Conservation (phyloP, 1,140 invertebrate species). For the Macrostomum lignano region DNA sequence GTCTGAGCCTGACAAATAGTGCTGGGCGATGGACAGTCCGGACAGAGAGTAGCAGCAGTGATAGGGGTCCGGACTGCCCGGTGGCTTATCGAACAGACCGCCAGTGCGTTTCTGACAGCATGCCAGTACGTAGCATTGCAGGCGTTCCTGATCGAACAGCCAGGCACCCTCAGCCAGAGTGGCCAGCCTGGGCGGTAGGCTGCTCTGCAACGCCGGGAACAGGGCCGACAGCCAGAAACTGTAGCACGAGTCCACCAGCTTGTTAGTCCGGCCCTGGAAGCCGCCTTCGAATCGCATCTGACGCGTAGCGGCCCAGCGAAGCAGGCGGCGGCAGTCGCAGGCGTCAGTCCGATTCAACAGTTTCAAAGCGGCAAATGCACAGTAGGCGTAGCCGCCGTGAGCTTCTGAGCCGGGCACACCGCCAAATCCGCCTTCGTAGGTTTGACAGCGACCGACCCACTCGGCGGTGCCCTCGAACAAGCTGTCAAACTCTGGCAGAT, state of each 20-base stretch:
- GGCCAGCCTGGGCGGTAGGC: not conserved
- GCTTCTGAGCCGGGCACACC: conserved; percentile 77
- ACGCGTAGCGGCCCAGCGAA: conserved; percentile 55
- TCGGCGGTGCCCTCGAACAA: conserved; percentile 55
- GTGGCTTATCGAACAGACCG: conserved; percentile 4
- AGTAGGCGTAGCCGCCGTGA: conserved; percentile 90
- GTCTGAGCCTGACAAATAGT: too few species aligned
- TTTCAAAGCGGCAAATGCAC: conserved; percentile 57
- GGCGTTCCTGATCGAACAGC: not conserved
- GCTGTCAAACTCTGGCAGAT: conserved; percentile 41
- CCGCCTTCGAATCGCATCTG: conserved; percentile 69
- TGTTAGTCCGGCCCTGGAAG: conserved; percentile 65
- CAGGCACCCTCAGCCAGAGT: too few species aligned
- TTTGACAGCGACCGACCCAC: conserved; percentile 46
- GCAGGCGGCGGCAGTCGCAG: conserved; percentile 44
- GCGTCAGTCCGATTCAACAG: conserved; percentile 47
- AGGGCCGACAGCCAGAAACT: conserved; percentile 81
- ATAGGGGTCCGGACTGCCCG: conserved; percentile 5
- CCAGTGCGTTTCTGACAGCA: too few species aligned
- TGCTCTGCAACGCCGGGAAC: not conserved
- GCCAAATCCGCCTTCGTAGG: conserved; percentile 88
- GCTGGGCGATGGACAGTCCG: conserved; percentile 4
- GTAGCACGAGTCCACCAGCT: conserved; percentile 89
- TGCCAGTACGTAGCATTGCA: not conserved
- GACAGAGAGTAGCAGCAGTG: conserved; percentile 4